These are phyloP conservation scores for Phrynosoma platyrhinos DNA, from an alignment of 2,113 vertebrate genomes.

Conservation along the genomic window DNA sequence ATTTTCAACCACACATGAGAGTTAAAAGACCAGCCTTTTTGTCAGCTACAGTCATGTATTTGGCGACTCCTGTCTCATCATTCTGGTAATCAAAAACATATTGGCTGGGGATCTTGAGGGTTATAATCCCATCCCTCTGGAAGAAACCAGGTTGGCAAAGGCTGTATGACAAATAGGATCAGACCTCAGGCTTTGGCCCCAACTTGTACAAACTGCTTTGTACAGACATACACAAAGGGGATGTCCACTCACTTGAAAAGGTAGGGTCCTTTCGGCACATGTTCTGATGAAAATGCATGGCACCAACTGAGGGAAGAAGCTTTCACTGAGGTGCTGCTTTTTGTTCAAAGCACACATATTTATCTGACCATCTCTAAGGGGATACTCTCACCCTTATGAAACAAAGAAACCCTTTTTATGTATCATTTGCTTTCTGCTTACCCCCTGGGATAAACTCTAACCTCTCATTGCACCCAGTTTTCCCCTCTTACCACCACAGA, in stretches of 20 bases:
- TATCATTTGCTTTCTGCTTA: not conserved
- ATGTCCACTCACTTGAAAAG: not conserved
- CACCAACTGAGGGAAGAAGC: not conserved
- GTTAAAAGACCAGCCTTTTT: no score
- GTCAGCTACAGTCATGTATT: no score
- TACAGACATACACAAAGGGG: not conserved
- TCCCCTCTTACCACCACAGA: not conserved
- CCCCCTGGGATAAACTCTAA: not conserved
- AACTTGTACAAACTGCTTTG: not conserved
- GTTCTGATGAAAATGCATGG: not conserved
- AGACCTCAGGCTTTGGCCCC: not conserved
- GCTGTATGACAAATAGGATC: not conserved
- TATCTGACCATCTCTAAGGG: not conserved
- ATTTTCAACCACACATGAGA: no score
- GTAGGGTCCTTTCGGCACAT: not conserved
- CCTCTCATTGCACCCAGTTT: slow-evolving; percentile 2
- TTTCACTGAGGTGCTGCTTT: not conserved
- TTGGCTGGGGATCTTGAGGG: no score
- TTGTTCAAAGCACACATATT: not conserved
- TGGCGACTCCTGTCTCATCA: no score
- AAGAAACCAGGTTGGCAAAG: no score
- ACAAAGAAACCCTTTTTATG: fast-evolving
- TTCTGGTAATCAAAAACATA: no score
- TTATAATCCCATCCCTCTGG: no score
- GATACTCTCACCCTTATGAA: not conserved